phyloP scores from a whole-genome alignment of 2,113 vertebrate species.

The Todiramphus saurophagus region DNA sequence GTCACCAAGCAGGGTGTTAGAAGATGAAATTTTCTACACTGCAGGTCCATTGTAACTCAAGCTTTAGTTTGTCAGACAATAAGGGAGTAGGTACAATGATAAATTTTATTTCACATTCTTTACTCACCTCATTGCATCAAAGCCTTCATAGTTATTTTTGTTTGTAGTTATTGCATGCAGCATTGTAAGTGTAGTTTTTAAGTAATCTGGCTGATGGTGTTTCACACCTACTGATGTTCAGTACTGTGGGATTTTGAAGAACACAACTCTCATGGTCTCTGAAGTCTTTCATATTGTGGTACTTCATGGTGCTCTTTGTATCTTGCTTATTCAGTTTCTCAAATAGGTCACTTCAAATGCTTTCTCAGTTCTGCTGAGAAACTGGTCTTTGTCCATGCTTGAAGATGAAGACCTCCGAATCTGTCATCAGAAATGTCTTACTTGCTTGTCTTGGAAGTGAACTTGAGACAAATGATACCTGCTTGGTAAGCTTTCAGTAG shows the following conservation, averaged over 20 bases:
- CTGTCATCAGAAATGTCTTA: neutral
- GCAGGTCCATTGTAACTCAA: neutral
- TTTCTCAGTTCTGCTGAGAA: neutral
- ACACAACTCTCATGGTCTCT: neutral
- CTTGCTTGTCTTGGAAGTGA: neutral
- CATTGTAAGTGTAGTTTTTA: neutral
- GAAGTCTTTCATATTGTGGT: neutral
- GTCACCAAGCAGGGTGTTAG: neutral
- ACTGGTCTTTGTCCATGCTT: neutral
- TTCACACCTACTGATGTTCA: neutral
- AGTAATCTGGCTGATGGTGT: neutral
- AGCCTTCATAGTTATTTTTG: neutral
- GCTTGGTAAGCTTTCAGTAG: neutral
- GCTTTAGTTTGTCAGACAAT: neutral
- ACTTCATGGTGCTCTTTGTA: neutral
- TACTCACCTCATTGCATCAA: neutral
- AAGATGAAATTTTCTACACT: neutral
- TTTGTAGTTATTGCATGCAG: neutral
- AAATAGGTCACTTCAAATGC: neutral
- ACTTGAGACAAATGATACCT: neutral
- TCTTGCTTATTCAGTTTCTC: neutral
- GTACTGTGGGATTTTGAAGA: neutral
- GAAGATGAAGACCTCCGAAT: neutral
- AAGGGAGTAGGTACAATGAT: accelerated
- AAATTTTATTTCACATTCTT: neutral